Conservation (phyloP, 1,140 invertebrate species). For the Diachasmimorpha longicaudata region DNA sequence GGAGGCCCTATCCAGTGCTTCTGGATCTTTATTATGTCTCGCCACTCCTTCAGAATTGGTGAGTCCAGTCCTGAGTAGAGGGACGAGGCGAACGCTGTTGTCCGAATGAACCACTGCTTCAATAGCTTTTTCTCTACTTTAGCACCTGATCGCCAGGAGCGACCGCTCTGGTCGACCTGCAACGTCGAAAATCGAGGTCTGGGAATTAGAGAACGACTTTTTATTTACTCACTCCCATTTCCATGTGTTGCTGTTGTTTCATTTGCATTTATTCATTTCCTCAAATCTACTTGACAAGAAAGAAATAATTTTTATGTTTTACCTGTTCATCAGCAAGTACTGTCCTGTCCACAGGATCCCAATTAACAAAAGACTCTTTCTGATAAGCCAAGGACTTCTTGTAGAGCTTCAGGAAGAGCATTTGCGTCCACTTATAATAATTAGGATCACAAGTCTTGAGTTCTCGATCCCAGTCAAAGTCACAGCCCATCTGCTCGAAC, state of each 20-base stretch:
- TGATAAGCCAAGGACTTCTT: slow-evolving; percentile 86
- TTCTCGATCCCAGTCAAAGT: slow-evolving; percentile 95
- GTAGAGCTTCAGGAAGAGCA: slow-evolving; percentile 90
- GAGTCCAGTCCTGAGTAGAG: slow-evolving; percentile 76
- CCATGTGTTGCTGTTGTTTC: no score
- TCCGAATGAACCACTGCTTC: slow-evolving; percentile 95
- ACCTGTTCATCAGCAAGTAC: slow-evolving; percentile 96
- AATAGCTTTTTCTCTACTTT: slow-evolving; percentile 89
- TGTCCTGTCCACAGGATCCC: slow-evolving; percentile 98
- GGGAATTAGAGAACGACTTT: neutral
- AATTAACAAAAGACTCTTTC: slow-evolving; percentile 91
- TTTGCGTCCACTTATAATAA: slow-evolving; percentile 96
- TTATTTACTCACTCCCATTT: no score
- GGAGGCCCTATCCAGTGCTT: slow-evolving; percentile 96
- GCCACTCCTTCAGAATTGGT: slow-evolving; percentile 75
- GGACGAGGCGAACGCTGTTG: slow-evolving; percentile 85
- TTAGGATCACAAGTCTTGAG: slow-evolving; percentile 77
- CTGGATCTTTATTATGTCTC: slow-evolving; percentile 89
- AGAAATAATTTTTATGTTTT: neutral
- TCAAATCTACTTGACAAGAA: no score
- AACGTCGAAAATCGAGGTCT: no score
- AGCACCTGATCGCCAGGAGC: slow-evolving; percentile 96
- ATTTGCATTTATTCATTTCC: neutral
- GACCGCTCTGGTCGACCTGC: slow-evolving; percentile 84
- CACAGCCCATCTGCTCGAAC: slow-evolving; percentile 79